Conservation (phyloP, 2,113 vertebrate species). For the Bos taurus region ARS-UCD2.0 NC_037347.1:2025501-2026000, state of each 20-base stretch:
- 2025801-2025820: background rate
- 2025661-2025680: background rate
- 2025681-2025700: background rate
- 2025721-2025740: background rate
- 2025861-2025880: background rate
- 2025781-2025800: background rate
- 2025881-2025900: background rate
- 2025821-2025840: background rate
- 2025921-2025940: rapidly evolving
- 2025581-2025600: background rate
- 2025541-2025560: background rate
- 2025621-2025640: background rate
- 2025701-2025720: background rate
- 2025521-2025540: rapidly evolving
- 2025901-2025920: background rate
- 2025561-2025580: background rate
- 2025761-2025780: background rate
- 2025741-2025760: background rate
- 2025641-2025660: background rate
- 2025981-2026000: background rate
- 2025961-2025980: background rate
- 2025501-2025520: background rate
- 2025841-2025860: background rate
- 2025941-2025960: background rate
- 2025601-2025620: background rate